Conservation (phyloP, 2,797 vertebrate species). For the Malurus leucopterus region DNA sequence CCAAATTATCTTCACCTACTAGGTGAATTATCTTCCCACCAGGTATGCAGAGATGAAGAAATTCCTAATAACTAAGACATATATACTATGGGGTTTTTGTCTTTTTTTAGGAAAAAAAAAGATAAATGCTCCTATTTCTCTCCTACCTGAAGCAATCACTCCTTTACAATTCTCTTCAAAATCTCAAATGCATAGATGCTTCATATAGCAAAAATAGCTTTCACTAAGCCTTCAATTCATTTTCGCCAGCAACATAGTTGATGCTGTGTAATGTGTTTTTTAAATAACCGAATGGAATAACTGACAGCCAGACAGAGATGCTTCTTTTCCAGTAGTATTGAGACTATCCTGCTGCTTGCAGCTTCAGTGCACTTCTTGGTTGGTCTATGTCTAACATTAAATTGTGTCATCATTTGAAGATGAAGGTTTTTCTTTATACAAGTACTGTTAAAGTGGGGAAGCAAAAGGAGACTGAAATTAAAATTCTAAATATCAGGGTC, state of each 20-base stretch:
- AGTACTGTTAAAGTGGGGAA: constrained; percentile 5
- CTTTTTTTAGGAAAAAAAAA: not conserved
- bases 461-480: not conserved
- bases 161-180: not conserved
- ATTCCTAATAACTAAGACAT: not conserved
- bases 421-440: constrained; percentile 18
- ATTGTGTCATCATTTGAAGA: constrained; percentile 8
- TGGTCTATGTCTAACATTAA: not conserved
- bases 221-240: not conserved
- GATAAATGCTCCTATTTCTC: not conserved
- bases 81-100: not conserved
- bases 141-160: not conserved
- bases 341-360: constrained; percentile 11
- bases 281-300: not conserved
- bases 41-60: not conserved
- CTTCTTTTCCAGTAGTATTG: not conserved
- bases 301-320: not conserved
- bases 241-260: not conserved
- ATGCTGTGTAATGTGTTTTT: not conserved
- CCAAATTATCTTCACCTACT: not conserved
- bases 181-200: not conserved
- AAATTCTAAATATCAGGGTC: not conserved
- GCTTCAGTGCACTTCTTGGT: not conserved
- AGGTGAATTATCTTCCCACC: not conserved
- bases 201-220: not conserved